Base-by-base conservation (phyloP, 2,888 invertebrate genomes). In the Dicycla oo region DNA sequence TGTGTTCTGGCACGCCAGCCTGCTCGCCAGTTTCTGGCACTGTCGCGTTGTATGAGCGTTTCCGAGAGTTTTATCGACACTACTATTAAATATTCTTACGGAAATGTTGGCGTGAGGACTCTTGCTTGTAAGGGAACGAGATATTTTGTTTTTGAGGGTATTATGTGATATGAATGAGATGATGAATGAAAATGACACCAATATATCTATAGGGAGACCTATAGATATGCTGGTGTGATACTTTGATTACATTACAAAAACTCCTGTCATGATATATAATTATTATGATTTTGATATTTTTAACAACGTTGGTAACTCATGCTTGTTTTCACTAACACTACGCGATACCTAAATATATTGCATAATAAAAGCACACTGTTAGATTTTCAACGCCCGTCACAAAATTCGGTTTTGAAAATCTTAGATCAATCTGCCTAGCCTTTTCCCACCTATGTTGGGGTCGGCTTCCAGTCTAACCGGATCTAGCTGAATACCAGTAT, bases 1-100 rank as follows among this genome's bases (percentile, higher is more conserved):
- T 49, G 54, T 72, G 53, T 56, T 34, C 65, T 68, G 75, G 81
- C 75, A 69, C 74, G 54, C 54, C 54, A 66, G 60, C 7, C 58
- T n/a, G 49, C 23, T 40, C 30, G 54, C 57, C 56, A 45, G 54
- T 64, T 57, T 54, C 78, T 80, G 69, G 66, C 65, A 69, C 56
- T 67, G 73, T 66, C 78, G 62, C 49, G 49, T 69, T 60, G 56
- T 56, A 60, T 56, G 54, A 69, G 68, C 58, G 63, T 56, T 80
- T 69, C 62, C 26, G 64, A 40, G 61, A 81, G 47, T 63, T 65
- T 63, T 69, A 76, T 76, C 26, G 73, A 60, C 58, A 67, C 78
- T 77, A 51, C 20, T 73, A 64, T 76, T 66, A 56, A 81, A 73
- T 66, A 71, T 63, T 69, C 54, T 34, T 40, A 34, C 8, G 34